Evolutionary conservation across 2,113 vertebrate genomes (phyloP).

Genomic region (Austrofundulus limnaeus): DNA sequence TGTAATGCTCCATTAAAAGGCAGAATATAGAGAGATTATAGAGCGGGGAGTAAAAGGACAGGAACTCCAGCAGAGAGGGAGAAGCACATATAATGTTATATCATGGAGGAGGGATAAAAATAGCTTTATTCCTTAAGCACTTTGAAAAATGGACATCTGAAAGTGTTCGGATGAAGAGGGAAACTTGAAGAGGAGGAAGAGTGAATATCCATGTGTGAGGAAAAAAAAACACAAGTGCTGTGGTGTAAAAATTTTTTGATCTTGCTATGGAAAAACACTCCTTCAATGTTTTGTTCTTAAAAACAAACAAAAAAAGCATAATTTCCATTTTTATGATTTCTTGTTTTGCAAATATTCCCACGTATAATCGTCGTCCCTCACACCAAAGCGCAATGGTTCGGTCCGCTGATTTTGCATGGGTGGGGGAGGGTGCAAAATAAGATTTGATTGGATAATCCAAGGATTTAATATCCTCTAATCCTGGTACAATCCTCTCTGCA

Average conservation of each 20-base stretch:
- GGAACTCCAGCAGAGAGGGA: constrained; percentile 26
- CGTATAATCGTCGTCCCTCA: constrained; percentile 25
- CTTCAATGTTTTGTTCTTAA: constrained; percentile 24
- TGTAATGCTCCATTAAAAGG: constrained; percentile 45
- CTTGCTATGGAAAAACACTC: constrained; percentile 13
- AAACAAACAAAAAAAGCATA: constrained; percentile 27
- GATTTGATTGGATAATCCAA: constrained; percentile 84
- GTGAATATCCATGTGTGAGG: not conserved
- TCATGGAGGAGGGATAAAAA: constrained; percentile 65
- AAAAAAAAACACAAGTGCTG: too few relatives aligned
- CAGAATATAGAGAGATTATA: constrained; percentile 54
- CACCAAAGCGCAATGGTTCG: constrained; percentile 63
- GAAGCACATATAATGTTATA: constrained; percentile 49
- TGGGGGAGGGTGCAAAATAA: constrained; percentile 72
- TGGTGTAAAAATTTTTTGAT: constrained; percentile 3
- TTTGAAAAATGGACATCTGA: constrained; percentile 68
- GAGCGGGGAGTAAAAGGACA: constrained; percentile 37
- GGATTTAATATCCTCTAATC: constrained; percentile 82
- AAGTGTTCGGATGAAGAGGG: constrained; percentile 55
- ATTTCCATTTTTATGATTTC: constrained; percentile 44
- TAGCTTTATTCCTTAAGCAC: constrained; percentile 67
- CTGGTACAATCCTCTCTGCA: constrained; percentile 79
- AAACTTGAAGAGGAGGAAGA: constrained; percentile 38
- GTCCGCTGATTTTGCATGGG: constrained; percentile 66
- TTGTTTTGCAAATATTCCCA: constrained; percentile 43